These are phyloP conservation scores for Epinotia nisella DNA, from an alignment of 2,888 invertebrate species.

Conservation along the genomic window DNA sequence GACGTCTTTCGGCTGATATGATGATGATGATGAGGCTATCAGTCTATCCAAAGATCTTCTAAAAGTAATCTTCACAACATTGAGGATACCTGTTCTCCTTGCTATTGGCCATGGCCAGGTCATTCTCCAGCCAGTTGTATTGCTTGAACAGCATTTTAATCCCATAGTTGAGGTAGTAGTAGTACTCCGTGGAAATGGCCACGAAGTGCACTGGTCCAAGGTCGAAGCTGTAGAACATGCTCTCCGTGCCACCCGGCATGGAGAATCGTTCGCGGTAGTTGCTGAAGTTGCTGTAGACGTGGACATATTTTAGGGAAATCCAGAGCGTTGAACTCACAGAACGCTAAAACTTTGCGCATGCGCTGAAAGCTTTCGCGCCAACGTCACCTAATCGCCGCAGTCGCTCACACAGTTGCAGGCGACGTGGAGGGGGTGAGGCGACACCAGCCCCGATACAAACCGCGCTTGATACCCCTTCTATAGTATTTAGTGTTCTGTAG, in stretches of 20 bases:
- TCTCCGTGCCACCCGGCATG: slow-evolving; percentile 92
- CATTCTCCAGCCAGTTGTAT: slow-evolving; percentile 94
- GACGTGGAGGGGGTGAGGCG: too few species aligned
- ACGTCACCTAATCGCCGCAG: too few species aligned
- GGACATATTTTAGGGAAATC: not conserved
- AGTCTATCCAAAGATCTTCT: too few species aligned
- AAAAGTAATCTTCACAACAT: not conserved
- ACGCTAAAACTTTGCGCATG: too few species aligned
- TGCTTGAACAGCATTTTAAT: slow-evolving; percentile 90
- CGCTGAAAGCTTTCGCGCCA: too few species aligned
- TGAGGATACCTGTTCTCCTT: slow-evolving; percentile 87
- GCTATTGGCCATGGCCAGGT: slow-evolving; percentile 89
- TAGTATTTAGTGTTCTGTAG: too few species aligned
- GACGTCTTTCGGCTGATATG: too few species aligned
- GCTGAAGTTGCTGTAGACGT: slow-evolving; percentile 92
- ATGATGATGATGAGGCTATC: too few species aligned
- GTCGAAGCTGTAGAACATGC: slow-evolving; percentile 94
- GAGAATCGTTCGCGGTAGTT: slow-evolving; percentile 96
- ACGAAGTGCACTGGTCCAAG: slow-evolving; percentile 97
- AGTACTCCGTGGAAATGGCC: slow-evolving; percentile 96
- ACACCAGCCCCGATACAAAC: too few species aligned
- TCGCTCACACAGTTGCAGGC: too few species aligned
- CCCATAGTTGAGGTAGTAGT: slow-evolving; percentile 96
- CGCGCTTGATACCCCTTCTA: too few species aligned
- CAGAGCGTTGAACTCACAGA: too few species aligned